These are phyloP conservation scores for Panulirus ornatus DNA, from an alignment of 1,140 invertebrate species.

Conservation along the genomic window DNA sequence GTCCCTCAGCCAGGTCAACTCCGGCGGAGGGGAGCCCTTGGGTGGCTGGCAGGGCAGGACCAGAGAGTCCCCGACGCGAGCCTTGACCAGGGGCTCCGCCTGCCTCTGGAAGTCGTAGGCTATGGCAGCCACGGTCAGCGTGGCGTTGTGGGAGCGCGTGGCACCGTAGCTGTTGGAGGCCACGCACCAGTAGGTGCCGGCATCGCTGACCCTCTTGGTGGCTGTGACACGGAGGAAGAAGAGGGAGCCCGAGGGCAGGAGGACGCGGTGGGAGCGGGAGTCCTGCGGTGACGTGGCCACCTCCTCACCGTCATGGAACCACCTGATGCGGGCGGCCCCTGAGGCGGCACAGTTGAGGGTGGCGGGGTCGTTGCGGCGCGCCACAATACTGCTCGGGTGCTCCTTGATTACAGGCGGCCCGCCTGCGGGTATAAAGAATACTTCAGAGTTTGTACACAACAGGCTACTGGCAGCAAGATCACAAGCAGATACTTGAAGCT, in stretches of 20 bases:
- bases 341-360: constrained; percentile 59
- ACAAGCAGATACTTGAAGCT: no score
- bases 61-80: constrained; percentile 10
- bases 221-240: constrained; percentile 50
- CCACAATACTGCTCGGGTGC: constrained; percentile 53
- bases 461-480: no score
- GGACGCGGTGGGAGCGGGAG: constrained; percentile 26
- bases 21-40: constrained; percentile 11
- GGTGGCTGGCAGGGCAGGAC: constrained; percentile 40
- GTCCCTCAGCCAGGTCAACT: constrained; percentile 40
- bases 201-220: constrained; percentile 25
- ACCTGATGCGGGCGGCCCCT: constrained; percentile 36
- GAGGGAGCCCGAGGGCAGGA: constrained; percentile 45
- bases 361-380: constrained; percentile 44
- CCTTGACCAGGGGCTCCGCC: constrained; percentile 22
- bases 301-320: constrained; percentile 45
- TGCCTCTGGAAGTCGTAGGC: constrained; percentile 40
- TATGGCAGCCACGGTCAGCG: constrained; percentile 39
- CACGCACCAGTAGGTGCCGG: constrained; percentile 45
- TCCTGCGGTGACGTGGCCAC: constrained; percentile 41
- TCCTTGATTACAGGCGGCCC: constrained; percentile 36
- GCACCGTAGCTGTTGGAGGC: constrained; percentile 47
- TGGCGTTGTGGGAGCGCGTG: constrained; percentile 52
- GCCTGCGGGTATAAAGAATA: background rate
- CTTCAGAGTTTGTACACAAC: no score